Base-by-base conservation (phyloP, 2,888 invertebrate species). In the Eristalis pertinax region DNA sequence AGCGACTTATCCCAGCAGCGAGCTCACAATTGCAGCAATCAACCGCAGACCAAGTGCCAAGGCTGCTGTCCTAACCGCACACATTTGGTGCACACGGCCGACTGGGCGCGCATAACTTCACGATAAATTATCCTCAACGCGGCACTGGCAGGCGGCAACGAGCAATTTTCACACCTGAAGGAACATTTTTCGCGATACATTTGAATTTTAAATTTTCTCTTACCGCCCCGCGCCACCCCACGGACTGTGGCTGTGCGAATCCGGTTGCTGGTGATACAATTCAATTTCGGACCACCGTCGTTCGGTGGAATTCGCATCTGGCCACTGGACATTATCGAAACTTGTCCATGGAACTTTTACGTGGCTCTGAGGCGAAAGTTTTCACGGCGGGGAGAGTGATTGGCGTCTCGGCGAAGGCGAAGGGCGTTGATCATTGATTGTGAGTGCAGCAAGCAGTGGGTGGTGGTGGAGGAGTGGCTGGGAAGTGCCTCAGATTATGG, bases 111-210 rank as follows among this genome's bases (percentile, higher is more conserved):
- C 56, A 69, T 69, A 69, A 69, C 56, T 69, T 69, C 35, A 24
- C 32, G 56, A 35, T 56, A 69, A 58, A 58, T 72, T 79, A 65
- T 63, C 65, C 41, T 72, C 72, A 43, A 41, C 65, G 50, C 19
- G 50, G 50, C 50, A 50, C 64, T 70, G 64, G 41, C 65, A 79
- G 41, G 65, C 56, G 60, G 58, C 58, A 50, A 50, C 50, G 64
- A 26, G 26, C 65, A 64, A 65, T 79, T 79, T 60, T 79, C 79
- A 79, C 79, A 79, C 72, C 79, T 79, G 79, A 79, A 43, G 72
- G 72, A 79, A 65, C 60, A 72, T 43, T 67, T 72, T 67, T 65
- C 56, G 22, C 65, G 43, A 65, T 65, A n/a, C 64, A 72, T 79
- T 79, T 72, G 72, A 79, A 79, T 72, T 78, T 67, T 26, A 64